A percentile compares a stretch with the other conserved stretches of the same genome.
Evolutionary conservation across 2,113 vertebrate species (phyloP).

Genomic region (Dasyprocta punctata): DNA sequence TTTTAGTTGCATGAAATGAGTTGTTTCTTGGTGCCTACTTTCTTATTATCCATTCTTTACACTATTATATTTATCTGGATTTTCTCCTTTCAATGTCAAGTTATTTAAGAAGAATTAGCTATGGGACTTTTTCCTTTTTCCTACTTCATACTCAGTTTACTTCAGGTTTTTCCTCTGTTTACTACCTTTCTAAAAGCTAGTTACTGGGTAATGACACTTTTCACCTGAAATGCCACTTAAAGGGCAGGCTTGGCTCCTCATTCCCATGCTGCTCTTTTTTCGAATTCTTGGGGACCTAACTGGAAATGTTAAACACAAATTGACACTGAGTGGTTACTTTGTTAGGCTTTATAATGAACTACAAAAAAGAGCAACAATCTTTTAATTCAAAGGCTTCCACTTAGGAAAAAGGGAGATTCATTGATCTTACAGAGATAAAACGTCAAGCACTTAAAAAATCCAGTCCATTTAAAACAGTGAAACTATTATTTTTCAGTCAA

Average conservation of each 20-base stretch:
- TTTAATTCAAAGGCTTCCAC: constrained; percentile 30
- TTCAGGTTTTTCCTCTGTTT: neutral
- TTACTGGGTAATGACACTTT: neutral
- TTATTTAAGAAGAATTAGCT: constrained; percentile 5
- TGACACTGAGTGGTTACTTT: constrained; percentile 29
- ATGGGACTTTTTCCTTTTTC: neutral
- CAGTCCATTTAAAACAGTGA: constrained; percentile 54
- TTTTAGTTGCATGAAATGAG: neutral
- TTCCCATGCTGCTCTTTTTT: neutral
- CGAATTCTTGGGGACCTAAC: neutral
- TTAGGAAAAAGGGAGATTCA: neutral
- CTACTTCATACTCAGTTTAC: neutral
- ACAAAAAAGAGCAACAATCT: neutral
- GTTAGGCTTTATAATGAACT: constrained; percentile 52
- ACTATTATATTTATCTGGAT: neutral
- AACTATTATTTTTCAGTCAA: neutral
- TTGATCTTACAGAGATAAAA: constrained; percentile 27
- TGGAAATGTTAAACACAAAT: constrained; percentile 45
- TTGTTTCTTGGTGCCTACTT: neutral
- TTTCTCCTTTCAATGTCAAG: neutral
- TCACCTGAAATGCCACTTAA: neutral
- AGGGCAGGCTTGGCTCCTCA: neutral
- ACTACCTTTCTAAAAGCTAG: neutral
- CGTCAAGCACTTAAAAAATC: constrained; percentile 31
- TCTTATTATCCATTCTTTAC: neutral